A percentile compares a stretch with the other conserved stretches of the same genome.
Evolutionary conservation across 2,797 vertebrate genomes (phyloP).

Genomic region (Enteromius anoplus): DNA sequence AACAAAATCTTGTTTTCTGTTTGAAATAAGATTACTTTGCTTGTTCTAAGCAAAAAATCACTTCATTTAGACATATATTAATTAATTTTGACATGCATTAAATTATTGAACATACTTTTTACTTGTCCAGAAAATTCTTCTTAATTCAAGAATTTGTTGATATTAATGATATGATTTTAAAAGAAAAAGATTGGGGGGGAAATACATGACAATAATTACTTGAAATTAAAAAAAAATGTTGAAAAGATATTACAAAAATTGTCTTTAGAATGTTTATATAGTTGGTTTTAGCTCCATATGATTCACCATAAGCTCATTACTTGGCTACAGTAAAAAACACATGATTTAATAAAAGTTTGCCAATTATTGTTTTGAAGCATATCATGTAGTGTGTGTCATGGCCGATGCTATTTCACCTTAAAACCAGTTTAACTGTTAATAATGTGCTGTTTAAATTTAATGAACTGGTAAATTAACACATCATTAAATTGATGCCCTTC

Average conservation of each 20-base stretch:
- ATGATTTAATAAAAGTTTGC: neutral
- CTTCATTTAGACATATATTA: no score
- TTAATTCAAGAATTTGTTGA: no score
- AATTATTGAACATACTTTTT: no score
- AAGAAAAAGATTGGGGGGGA: no score
- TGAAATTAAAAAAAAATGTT: neutral
- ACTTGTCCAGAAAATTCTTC: no score
- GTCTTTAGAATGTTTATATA: neutral
- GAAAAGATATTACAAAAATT: neutral
- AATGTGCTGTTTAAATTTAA: neutral
- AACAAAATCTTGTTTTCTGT: no score
- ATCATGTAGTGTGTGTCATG: neutral
- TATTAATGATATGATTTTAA: no score
- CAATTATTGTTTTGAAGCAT: neutral
- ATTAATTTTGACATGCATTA: no score
- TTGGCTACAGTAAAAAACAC: neutral
- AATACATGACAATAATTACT: neutral
- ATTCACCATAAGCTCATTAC: neutral
- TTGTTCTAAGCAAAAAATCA: neutral
- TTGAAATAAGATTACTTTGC: no score
- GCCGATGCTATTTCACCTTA: neutral
- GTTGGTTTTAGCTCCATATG: neutral
- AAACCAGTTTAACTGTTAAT: slow-evolving; percentile 1
- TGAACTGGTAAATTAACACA: neutral
- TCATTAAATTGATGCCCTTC: neutral